Conservation (phyloP, 2,113 vertebrate genomes). For the Lampris megalopsis region DNA sequence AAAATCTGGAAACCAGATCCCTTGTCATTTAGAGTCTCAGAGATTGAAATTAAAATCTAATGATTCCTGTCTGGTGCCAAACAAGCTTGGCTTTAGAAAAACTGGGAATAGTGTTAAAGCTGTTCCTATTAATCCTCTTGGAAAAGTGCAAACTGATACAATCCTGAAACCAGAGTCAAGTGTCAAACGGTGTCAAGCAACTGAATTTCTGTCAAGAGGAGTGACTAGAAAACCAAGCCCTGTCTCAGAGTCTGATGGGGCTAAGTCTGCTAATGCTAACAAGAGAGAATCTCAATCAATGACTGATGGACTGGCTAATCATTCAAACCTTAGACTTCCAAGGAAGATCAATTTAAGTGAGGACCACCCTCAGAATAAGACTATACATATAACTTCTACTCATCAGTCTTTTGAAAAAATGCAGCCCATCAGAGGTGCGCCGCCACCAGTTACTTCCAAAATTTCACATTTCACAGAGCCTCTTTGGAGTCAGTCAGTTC, state of each 20-base stretch:
- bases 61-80: constrained; percentile 41
- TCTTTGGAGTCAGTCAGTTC: background rate
- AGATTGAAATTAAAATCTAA: constrained; percentile 35
- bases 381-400: constrained; percentile 11
- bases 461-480: constrained; percentile 19
- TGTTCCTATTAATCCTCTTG: constrained; percentile 19
- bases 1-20: constrained; percentile 23
- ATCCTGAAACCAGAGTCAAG: constrained; percentile 40
- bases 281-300: constrained; percentile 27
- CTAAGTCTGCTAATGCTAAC: constrained; percentile 23
- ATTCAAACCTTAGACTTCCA: constrained; percentile 30
- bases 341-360: constrained; percentile 11
- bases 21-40: constrained; percentile 13
- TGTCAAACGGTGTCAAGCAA: constrained; percentile 29
- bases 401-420: constrained; percentile 18
- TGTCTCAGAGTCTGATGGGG: constrained; percentile 36
- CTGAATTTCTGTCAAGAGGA: constrained; percentile 9
- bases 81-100: constrained; percentile 54
- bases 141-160: constrained; percentile 28
- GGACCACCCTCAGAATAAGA: constrained; percentile 30
- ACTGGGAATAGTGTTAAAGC: constrained; percentile 47
- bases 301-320: constrained; percentile 31
- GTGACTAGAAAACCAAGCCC: constrained; percentile 24
- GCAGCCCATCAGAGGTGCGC: constrained; percentile 21
- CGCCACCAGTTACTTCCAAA: background rate